phyloP scores from a whole-genome alignment of 2,113 vertebrate species.

The Nyctereutes procyonoides region DNA sequence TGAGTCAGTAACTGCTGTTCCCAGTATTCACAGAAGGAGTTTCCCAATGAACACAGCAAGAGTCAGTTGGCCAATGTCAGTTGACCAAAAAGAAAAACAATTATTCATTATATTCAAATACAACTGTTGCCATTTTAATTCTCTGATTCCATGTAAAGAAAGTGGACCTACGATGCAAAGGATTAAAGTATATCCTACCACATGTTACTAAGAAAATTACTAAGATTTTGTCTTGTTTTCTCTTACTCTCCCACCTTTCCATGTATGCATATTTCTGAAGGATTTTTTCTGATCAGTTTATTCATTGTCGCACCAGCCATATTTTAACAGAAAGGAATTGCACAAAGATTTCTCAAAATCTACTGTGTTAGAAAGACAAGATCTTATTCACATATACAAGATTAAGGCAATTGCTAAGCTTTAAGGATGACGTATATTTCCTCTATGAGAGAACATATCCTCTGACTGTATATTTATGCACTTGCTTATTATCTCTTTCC shows the following conservation, averaged over 20 bases:
- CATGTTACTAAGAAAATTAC: not conserved
- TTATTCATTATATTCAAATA: not conserved
- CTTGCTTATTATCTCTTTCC: not conserved
- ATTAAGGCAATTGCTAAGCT: not conserved
- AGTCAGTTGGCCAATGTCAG: not conserved
- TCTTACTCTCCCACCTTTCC: not conserved
- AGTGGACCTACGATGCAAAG: not conserved
- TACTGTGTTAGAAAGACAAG: not conserved
- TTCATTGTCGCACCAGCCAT: not conserved
- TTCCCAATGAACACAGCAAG: not conserved
- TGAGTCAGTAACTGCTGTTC: not conserved
- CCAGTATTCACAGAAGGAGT: not conserved
- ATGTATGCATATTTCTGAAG: not conserved
- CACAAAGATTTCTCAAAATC: not conserved
- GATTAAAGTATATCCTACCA: not conserved
- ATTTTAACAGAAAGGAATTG: not conserved
- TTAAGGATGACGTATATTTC: not conserved
- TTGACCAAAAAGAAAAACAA: not conserved
- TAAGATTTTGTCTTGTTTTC: not conserved
- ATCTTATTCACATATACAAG: not conserved
- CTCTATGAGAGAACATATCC: not conserved
- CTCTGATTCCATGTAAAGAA: not conserved
- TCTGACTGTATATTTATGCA: not conserved
- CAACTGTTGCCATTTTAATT: not conserved
- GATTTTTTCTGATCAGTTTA: not conserved